Base-by-base conservation (phyloP, 2,797 vertebrate genomes). In the Myotis planiceps region DNA sequence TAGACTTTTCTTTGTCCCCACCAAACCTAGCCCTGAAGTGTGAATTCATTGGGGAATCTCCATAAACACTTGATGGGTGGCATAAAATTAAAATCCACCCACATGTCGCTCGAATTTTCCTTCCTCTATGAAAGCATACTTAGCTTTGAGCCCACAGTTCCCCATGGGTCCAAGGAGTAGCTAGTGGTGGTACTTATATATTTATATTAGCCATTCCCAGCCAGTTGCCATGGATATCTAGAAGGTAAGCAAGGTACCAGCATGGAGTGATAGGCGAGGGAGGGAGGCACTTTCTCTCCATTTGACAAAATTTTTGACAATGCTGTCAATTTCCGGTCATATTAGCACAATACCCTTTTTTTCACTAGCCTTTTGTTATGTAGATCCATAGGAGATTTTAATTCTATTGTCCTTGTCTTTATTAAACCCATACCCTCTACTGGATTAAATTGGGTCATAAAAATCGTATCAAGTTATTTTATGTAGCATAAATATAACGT, bases 321-420 rank as follows among this genome's bases (percentile, higher is more conserved):
- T 49, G 72, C 66, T 89, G 94, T 97, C 78, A 95, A 95, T 97
- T 90, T 94, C 90, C 90, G 82, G 92, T 95, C 94, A 97, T 96
- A 97, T 97, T 90, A 97, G 93, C 4, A 19, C 85, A 79, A 63
- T 85, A 71, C 72, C 53, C 51, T 25, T 76, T 39, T 95, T 92
- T 97, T 88, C 90, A 94, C 80, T 55, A 72, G 90, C 85, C 74
- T 83, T 96, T 96, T 93, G 93, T 92, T 92, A 93, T 72, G 63
- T 79, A 88, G 93, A 93, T 95, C 74, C 96, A 97, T 86, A 92
- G 95, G 90, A 94, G 90, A 96, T 92, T 96, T 95, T 97, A 97
- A 95, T 96, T 96, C 95, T 97, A 93, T 96, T 95, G 96, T 96
- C 97, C 92, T 97, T 96, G 97, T 96, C 96, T 97, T 94, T 97